These are phyloP conservation scores for Troides oblongomaculatus DNA, from an alignment of 2,888 invertebrate genomes.

Conservation along the genomic window DNA sequence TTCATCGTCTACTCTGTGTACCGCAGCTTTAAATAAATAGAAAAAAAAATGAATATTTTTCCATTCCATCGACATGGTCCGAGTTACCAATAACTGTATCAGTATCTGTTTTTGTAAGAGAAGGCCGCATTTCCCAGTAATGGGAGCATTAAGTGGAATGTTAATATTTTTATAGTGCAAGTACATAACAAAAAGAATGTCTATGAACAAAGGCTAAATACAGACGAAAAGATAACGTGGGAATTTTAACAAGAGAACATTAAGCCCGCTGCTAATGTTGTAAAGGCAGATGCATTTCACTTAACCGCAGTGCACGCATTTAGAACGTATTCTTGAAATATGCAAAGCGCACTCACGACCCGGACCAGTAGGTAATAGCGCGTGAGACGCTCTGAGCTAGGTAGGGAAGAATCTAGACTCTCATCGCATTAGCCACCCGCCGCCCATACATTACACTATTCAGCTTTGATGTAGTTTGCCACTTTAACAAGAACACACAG, in stretches of 20 bases:
- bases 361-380: constrained; percentile 59
- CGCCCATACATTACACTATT: constrained; percentile 47
- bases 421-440: constrained; percentile 45
- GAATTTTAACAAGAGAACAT: constrained; percentile 36
- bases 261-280: constrained; percentile 54
- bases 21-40: too few species aligned
- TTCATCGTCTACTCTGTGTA: too few species aligned
- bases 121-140: background rate
- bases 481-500: constrained; percentile 34
- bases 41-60: too few species aligned
- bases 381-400: constrained; percentile 64
- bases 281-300: constrained; percentile 71
- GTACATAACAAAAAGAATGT: background rate
- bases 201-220: constrained; percentile 6
- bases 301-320: constrained; percentile 68
- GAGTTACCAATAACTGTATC: too few species aligned
- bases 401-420: constrained; percentile 47
- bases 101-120: too few species aligned
- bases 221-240: constrained; percentile 55
- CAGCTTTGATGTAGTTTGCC: constrained; percentile 44
- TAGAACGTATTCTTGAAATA: constrained; percentile 70
- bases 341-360: constrained; percentile 76
- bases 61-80: too few species aligned
- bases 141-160: background rate
- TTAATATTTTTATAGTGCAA: background rate